A percentile compares a stretch with the other conserved stretches of the same genome.
Conservation (phyloP, 2,888 invertebrate species). For the Tipula confusa region DNA sequence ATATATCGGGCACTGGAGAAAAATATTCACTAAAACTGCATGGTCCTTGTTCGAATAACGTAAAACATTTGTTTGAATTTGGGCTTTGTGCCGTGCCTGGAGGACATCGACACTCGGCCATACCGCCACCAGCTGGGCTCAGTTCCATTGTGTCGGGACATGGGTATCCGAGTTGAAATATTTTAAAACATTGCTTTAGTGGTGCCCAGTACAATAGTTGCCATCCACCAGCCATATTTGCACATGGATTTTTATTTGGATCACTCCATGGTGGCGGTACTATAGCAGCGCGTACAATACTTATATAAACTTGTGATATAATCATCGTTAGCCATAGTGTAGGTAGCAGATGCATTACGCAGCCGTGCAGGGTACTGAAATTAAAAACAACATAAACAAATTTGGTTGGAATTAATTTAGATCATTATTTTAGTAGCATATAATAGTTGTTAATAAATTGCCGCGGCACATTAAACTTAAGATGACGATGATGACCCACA, state of each 20-base stretch:
- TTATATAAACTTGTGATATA: not conserved
- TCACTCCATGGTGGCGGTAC: slow-evolving; percentile 85
- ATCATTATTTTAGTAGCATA: not conserved
- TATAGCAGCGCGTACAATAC: slow-evolving; percentile 49
- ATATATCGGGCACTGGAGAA: slow-evolving; percentile 57
- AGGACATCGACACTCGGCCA: slow-evolving; percentile 77
- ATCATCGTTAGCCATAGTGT: slow-evolving; percentile 26
- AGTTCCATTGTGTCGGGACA: slow-evolving; percentile 82
- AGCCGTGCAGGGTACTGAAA: not conserved
- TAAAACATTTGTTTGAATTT: slow-evolving; percentile 65
- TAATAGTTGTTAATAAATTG: not conserved
- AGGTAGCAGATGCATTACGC: slow-evolving; percentile 31
- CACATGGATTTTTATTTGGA: slow-evolving; percentile 75
- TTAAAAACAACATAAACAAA: not conserved
- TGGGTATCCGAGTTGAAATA: slow-evolving; percentile 75
- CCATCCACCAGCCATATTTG: slow-evolving; percentile 75
- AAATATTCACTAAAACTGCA: slow-evolving; percentile 71
- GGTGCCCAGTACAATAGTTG: slow-evolving; percentile 79
- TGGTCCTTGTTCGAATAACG: slow-evolving; percentile 69
- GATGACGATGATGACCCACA: slow-evolving; percentile 21
- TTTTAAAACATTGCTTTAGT: slow-evolving; percentile 80
- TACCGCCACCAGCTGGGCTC: slow-evolving; percentile 55
- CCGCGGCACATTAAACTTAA: not conserved
- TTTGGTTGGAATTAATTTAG: not conserved
- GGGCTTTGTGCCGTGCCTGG: slow-evolving; percentile 71